Base-by-base conservation (phyloP, 2,888 invertebrate genomes). In the Exephanes ischioxanthus region DNA sequence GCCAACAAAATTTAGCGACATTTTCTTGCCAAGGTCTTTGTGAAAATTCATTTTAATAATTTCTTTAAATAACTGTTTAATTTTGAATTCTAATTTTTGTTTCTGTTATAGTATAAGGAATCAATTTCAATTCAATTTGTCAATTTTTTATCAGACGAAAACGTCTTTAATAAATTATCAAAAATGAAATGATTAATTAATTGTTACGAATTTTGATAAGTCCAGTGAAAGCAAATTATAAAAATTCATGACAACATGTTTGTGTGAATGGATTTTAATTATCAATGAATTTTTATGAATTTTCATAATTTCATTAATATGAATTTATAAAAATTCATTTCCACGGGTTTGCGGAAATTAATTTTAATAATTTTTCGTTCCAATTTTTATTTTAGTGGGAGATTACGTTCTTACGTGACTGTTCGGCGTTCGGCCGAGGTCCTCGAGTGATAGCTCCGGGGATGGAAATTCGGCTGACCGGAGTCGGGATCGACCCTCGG, bases 401-500 rank as follows among this genome's bases (percentile, higher is more conserved):
- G 16, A 71, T 30, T 14, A 7, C 9, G 3, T n/a, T 41, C 77
- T 61, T 53, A 84, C 80, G 48, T 72, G 48, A 80, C 19, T 26
- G 67, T 55, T 70, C 68, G 79, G 22, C 37, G 48, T 6, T 80
- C 26, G 22, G 58, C 72, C 41, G 30, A 63, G 16, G 71, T 71
- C 53, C 26, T 82, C 51, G 79, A 80, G 37, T 80, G 66, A 55
- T 75, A 66, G 37, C n/a, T 73, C 0, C 48, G 58, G 11, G 71
- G 58, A 67, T 72, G 67, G 45, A 26, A 70, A 26, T 77, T 78
- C 19, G 77, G 53, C n/a, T 77, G 71, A 14, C 68, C 68, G 22
- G 67, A 61, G 7, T 63, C 72, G 26, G 80, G 82, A 75, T 78
- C n/a, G 30, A 82, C 55, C 37, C 87, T 82, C 37, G 87, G 87